phyloP scores from a whole-genome alignment of 2,888 invertebrate genomes.

The Myathropa florea region DNA sequence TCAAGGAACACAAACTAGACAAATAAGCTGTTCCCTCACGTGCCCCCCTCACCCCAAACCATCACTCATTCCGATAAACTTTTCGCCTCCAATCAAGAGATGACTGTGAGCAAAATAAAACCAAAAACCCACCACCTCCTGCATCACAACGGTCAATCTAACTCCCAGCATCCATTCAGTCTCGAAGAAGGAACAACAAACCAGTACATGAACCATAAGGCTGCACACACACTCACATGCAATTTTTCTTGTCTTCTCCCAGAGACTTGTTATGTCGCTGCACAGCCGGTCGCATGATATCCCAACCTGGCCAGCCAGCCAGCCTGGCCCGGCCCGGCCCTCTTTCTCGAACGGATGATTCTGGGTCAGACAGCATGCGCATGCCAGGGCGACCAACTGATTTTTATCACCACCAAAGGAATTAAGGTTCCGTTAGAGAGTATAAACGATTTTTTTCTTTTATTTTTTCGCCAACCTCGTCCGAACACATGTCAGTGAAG shows the following conservation, averaged over 20 bases:
- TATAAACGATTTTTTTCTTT: not conserved
- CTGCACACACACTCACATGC: not conserved
- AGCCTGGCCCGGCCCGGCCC: slow-evolving; percentile 40
- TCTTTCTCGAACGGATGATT: slow-evolving; percentile 34
- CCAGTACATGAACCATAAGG: slow-evolving; percentile 5
- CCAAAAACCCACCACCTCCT: not conserved
- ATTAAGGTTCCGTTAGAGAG: slow-evolving; percentile 64
- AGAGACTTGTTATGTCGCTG: not conserved
- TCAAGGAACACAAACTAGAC: too few relatives aligned
- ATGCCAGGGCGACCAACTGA: slow-evolving; percentile 61
- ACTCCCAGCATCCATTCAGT: too few relatives aligned
- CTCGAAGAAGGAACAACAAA: not conserved
- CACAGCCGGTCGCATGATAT: slow-evolving; percentile 29
- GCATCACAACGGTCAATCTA: not conserved
- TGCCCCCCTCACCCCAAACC: too few relatives aligned
- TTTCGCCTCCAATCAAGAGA: too few relatives aligned
- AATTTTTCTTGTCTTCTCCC: not conserved
- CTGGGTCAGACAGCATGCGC: slow-evolving; percentile 61
- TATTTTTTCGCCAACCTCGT: not conserved
- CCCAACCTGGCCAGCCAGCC: slow-evolving; percentile 24
- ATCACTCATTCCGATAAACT: too few relatives aligned
- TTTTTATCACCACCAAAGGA: slow-evolving; percentile 55
- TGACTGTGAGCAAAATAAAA: not conserved
- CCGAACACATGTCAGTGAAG: not conserved
- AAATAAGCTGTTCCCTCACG: too few relatives aligned